These are phyloP conservation scores for Chiloscyllium plagiosum DNA, from an alignment of 2,113 vertebrate species.

Conservation along the genomic window DNA sequence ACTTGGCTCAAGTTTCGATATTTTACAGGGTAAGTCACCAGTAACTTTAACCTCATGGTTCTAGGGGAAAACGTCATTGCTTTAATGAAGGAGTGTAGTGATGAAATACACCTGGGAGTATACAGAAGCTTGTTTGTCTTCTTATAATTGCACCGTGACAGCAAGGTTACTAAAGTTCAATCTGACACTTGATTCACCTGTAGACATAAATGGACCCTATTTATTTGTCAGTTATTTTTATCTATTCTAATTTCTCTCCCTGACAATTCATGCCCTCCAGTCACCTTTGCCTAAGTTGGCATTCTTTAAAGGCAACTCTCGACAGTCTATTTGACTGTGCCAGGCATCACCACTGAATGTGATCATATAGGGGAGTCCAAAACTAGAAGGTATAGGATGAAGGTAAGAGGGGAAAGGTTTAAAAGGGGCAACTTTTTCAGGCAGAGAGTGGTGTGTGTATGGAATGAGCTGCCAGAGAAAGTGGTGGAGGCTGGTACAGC, in stretches of 20 bases:
- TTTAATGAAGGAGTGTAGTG: not conserved
- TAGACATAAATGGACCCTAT: not conserved
- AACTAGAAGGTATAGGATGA: no score
- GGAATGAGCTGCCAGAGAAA: no score
- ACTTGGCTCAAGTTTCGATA: not conserved
- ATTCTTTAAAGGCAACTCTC: not conserved
- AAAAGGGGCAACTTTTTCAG: no score
- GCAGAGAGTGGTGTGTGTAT: no score
- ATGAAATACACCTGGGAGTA: not conserved
- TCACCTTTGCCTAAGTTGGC: not conserved
- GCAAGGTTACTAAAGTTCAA: not conserved
- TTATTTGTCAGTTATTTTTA: not conserved
- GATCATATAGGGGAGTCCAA: no score
- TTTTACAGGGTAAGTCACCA: not conserved
- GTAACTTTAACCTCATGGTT: not conserved
- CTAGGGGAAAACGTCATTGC: not conserved
- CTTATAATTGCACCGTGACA: not conserved
- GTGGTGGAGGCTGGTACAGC: no score
- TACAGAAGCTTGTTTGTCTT: slow-evolving; percentile 16
- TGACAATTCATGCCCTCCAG: not conserved
- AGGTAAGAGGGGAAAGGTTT: no score
- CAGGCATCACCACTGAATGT: not conserved
- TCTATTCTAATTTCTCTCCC: not conserved
- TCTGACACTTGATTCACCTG: not conserved
- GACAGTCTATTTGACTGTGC: not conserved